Percentiles rank a stretch among this genome's conserved stretches.
phyloP scores from a whole-genome alignment of 2,888 invertebrate genomes.

The Plemyria rubiginata region DNA sequence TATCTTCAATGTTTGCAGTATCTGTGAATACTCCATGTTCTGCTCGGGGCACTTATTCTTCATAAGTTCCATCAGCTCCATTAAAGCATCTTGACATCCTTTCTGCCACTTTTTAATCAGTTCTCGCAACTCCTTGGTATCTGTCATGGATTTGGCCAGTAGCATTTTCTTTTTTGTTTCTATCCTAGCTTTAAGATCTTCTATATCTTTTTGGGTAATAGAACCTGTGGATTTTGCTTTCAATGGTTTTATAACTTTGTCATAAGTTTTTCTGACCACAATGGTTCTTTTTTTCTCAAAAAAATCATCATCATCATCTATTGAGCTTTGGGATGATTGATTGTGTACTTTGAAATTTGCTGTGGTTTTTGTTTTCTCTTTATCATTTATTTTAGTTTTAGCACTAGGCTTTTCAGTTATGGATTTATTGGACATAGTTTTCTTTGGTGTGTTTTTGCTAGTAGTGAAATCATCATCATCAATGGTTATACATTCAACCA shows the following conservation, averaged over 20 bases:
- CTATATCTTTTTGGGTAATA: conserved; percentile 74
- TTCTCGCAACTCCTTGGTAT: conserved; percentile 74
- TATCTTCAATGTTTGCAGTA: conserved; percentile 78
- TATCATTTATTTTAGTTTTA: conserved; percentile 40
- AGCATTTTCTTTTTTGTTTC: conserved; percentile 71
- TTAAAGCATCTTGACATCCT: conserved; percentile 81
- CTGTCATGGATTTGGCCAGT: conserved; percentile 65
- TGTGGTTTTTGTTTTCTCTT: conserved; percentile 35
- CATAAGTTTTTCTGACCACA: conserved; percentile 65
- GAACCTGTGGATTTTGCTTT: conserved; percentile 78
- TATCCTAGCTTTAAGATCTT: conserved; percentile 70
- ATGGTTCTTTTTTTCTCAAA: conserved; percentile 67
- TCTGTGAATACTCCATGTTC: conserved; percentile 75
- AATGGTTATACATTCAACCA: conserved; percentile 19
- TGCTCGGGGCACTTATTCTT: conserved; percentile 69
- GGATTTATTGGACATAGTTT: conserved; percentile 42
- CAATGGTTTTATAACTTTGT: conserved; percentile 63
- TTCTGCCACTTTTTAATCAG: conserved; percentile 83
- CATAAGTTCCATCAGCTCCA: conserved; percentile 77
- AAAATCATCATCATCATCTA: conserved; percentile 71
- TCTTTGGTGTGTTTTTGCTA: conserved; percentile 43
- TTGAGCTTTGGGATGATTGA: conserved; percentile 53
- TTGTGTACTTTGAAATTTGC: conserved; percentile 38
- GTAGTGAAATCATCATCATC: conserved; percentile 59
- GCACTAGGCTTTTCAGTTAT: conserved; percentile 48